Evolutionary conservation across 2,113 vertebrate species (phyloP).

Genomic region (Ursus arctos): DNA sequence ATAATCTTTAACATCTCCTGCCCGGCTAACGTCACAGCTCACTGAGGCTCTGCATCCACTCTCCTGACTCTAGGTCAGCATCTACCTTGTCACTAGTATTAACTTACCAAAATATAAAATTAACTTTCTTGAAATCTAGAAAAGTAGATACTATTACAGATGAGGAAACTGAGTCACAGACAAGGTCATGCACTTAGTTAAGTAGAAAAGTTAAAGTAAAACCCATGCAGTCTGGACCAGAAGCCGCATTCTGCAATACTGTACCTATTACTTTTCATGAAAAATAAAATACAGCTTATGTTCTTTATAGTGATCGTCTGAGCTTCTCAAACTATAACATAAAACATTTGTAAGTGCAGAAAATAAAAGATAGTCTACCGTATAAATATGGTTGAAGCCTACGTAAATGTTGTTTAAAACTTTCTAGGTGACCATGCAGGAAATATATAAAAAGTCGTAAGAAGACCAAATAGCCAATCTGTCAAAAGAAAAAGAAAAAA

Average conservation of each 20-base stretch:
- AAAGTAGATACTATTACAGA: neutral
- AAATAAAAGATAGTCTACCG: constrained; percentile 65
- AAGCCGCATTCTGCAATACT: neutral
- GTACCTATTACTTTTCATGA: neutral
- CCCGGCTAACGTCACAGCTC: neutral
- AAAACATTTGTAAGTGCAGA: neutral
- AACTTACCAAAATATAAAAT: neutral
- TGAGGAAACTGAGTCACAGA: neutral
- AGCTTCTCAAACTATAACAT: neutral
- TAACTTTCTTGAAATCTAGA: neutral
- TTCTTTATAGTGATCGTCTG: neutral
- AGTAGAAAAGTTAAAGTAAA: neutral
- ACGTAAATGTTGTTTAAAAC: constrained; percentile 80
- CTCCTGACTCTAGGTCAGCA: neutral
- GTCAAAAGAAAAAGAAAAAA: constrained; percentile 74
- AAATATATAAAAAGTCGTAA: constrained; percentile 85
- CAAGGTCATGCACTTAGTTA: neutral
- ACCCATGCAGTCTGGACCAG: neutral
- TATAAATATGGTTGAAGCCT: constrained; percentile 81
- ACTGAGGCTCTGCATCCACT: neutral
- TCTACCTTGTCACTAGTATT: neutral
- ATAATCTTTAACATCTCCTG: neutral
- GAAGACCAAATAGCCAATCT: constrained; percentile 87
- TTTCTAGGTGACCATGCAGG: constrained; percentile 76
- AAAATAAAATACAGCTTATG: constrained; percentile 40